phyloP scores from a whole-genome alignment of 1,140 invertebrate species.

The Tribolium castaneum region DNA sequence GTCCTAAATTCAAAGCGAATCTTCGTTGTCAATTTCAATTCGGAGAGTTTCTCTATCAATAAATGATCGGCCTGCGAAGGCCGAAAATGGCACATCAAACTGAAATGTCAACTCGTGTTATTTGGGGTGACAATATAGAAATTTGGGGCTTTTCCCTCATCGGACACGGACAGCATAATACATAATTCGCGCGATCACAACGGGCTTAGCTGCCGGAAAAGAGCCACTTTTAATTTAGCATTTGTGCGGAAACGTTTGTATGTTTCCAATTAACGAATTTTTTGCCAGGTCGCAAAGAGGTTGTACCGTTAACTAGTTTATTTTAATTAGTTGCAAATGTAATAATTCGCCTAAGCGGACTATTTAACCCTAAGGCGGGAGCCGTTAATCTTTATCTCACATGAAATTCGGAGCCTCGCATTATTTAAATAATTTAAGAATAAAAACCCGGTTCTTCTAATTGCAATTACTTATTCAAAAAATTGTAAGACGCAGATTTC shows the following conservation, averaged over 20 bases:
- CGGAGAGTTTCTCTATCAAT: constrained; percentile 34
- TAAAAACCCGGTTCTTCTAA: not conserved
- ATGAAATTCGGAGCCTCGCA: constrained; percentile 5
- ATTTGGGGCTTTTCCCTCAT: constrained; percentile 38
- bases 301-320: constrained; percentile 17
- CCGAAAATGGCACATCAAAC: constrained; percentile 39
- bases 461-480: not conserved
- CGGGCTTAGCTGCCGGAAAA: not conserved
- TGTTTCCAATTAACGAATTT: not conserved
- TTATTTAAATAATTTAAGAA: not conserved
- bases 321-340: constrained; percentile 18
- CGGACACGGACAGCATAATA: constrained; percentile 29
- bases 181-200: constrained; percentile 20
- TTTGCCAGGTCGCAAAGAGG: not conserved
- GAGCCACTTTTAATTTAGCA: not conserved
- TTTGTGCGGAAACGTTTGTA: constrained; percentile 1
- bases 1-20: constrained; percentile 26
- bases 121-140: constrained; percentile 38
- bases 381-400: constrained; percentile 10
- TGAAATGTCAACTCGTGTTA: constrained; percentile 42
- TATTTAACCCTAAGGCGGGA: not conserved
- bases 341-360: constrained; percentile 4
- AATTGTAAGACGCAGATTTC: not conserved
- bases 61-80: constrained; percentile 35
- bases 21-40: constrained; percentile 39